Conservation (phyloP, 2,113 vertebrate genomes). For the Colistium nudipinnis region DNA sequence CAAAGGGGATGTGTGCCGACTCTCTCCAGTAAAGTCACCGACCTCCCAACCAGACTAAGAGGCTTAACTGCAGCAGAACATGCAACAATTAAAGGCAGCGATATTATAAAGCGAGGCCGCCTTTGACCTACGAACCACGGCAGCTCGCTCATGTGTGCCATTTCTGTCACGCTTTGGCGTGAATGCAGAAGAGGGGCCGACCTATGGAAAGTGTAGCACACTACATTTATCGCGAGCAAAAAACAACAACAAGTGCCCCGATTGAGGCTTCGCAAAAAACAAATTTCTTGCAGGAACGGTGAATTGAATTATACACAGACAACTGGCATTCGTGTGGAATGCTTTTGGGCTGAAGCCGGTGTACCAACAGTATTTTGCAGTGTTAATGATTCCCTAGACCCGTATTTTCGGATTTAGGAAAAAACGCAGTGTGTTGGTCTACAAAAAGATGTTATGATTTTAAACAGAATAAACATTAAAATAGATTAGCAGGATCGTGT, state of each 20-base stretch:
- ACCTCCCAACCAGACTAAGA: constrained; percentile 25
- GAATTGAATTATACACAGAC: background rate
- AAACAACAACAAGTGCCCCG: background rate
- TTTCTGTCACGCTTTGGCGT: background rate
- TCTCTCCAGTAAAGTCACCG: constrained; percentile 28
- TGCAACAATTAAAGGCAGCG: constrained; percentile 20
- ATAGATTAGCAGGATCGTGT: background rate
- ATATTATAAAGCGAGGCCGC: constrained; percentile 1
- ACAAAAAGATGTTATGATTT: background rate
- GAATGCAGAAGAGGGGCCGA: background rate
- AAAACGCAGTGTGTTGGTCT: background rate
- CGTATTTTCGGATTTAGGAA: background rate
- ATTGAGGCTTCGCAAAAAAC: too few species aligned
- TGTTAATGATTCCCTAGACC: background rate
- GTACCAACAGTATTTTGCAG: background rate
- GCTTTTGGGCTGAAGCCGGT: background rate
- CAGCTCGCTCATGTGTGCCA: background rate
- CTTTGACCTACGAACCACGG: constrained; percentile 16
- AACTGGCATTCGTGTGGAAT: too few species aligned
- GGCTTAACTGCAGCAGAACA: constrained; percentile 40
- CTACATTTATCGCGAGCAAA: background rate
- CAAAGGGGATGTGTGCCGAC: background rate
- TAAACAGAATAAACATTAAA: background rate
- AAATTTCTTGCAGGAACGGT: background rate
- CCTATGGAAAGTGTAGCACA: constrained; percentile 1